Conservation (phyloP, 30 jellyfish, hydroid and myxozoan genomes). For the Mastigias papua region DNA sequence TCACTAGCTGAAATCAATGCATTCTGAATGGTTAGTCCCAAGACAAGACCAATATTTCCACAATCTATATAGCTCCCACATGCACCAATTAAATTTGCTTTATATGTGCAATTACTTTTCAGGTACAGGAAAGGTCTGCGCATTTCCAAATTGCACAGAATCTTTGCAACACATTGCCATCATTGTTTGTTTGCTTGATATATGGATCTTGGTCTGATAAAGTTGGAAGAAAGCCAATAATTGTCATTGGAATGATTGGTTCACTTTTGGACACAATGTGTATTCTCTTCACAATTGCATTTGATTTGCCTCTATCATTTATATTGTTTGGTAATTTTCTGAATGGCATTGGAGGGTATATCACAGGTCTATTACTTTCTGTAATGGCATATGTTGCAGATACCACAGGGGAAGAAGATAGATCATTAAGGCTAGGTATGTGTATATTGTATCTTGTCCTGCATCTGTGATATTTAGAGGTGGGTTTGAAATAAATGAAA, state of each 20-base stretch:
- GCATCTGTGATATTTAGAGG: too few species aligned
- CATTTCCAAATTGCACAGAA: slow-evolving; percentile 63
- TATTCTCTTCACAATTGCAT: slow-evolving; percentile 47
- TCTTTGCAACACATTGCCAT: slow-evolving; percentile 70
- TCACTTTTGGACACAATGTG: slow-evolving; percentile 45
- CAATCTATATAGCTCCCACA: too few species aligned
- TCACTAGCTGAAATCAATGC: too few species aligned
- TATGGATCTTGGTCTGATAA: slow-evolving; percentile 85
- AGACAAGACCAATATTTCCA: too few species aligned
- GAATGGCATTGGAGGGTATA: slow-evolving; percentile 88
- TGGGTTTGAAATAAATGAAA: too few species aligned
- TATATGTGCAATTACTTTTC: too few species aligned
- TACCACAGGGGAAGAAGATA: slow-evolving; percentile 57
- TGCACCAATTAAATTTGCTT: too few species aligned
- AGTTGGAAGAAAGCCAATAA: slow-evolving; percentile 85
- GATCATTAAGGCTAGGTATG: slow-evolving; percentile 83
- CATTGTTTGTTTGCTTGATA: slow-evolving; percentile 59
- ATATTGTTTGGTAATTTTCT: slow-evolving; percentile 68
- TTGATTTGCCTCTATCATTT: slow-evolving; percentile 68
- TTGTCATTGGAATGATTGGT: slow-evolving; percentile 46
- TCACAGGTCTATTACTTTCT: slow-evolving; percentile 68
- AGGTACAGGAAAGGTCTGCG: slow-evolving; percentile 77
- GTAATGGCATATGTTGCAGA: slow-evolving; percentile 85
- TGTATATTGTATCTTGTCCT: too few species aligned
- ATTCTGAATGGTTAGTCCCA: too few species aligned